Conservation (phyloP, 2,797 vertebrate genomes). For the Hippocampus kuda region DNA sequence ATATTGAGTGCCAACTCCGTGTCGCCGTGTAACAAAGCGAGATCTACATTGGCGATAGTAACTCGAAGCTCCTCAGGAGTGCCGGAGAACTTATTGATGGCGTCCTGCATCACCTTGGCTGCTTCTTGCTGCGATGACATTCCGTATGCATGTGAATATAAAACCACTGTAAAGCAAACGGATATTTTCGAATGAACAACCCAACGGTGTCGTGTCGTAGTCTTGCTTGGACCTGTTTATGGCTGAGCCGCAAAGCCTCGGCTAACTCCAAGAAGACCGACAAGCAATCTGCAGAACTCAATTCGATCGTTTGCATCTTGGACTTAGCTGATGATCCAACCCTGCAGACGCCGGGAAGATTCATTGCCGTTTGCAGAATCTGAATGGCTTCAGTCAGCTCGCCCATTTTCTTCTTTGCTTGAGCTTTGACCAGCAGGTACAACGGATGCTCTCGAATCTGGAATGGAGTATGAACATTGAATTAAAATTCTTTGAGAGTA, state of each 20-base stretch:
- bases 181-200: background rate
- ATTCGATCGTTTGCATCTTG: slow-evolving; percentile 70
- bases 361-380: slow-evolving; percentile 89
- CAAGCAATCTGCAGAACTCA: slow-evolving; percentile 76
- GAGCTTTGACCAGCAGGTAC: slow-evolving; percentile 93
- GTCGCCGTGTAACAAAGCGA: slow-evolving; percentile 81
- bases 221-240: slow-evolving; percentile 73
- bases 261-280: slow-evolving; percentile 88
- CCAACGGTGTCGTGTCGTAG: background rate
- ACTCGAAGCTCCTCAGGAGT: slow-evolving; percentile 85
- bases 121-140: slow-evolving; percentile 80
- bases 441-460: slow-evolving; percentile 86
- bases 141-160: background rate
- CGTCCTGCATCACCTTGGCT: slow-evolving; percentile 90
- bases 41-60: slow-evolving; percentile 84
- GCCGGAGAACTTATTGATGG: slow-evolving; percentile 92
- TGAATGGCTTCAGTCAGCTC: slow-evolving; percentile 85
- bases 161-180: no score
- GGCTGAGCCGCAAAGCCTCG: slow-evolving; percentile 84
- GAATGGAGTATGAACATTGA: background rate
- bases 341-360: slow-evolving; percentile 81
- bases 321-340: slow-evolving; percentile 64
- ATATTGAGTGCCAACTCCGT: slow-evolving; percentile 83
- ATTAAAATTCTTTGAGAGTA: background rate
- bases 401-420: slow-evolving; percentile 83